Percentiles rank a stretch among this genome's conserved stretches.
These are phyloP conservation scores for Trachelus tabidus DNA, from an alignment of 2,888 invertebrate species.

Conservation along the genomic window DNA sequence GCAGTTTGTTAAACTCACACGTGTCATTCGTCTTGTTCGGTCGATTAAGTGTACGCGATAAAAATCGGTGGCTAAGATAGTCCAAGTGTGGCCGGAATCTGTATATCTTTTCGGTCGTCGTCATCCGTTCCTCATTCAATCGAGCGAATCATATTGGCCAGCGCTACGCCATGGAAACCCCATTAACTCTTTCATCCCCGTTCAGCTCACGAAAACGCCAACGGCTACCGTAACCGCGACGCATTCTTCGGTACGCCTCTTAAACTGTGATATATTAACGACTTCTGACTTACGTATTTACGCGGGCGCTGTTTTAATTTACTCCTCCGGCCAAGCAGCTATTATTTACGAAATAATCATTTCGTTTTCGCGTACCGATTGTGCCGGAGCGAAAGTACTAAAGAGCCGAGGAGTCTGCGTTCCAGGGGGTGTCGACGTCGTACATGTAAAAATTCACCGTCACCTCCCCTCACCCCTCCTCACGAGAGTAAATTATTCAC, in stretches of 20 bases:
- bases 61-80: background rate
- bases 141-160: background rate
- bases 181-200: background rate
- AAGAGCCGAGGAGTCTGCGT: conserved; percentile 18
- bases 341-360: conserved; percentile 32
- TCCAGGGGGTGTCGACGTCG: conserved; percentile 11
- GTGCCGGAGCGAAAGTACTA: conserved; percentile 22
- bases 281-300: conserved; percentile 24
- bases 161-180: background rate
- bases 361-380: conserved; percentile 24
- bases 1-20: background rate
- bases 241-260: conserved; percentile 3
- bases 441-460: background rate
- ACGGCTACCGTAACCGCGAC: background rate
- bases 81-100: background rate
- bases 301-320: conserved; percentile 29
- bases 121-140: background rate
- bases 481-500: background rate
- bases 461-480: background rate
- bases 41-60: background rate
- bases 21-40: background rate
- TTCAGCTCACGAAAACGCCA: background rate
- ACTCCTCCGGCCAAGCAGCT: conserved; percentile 24
- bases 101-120: background rate
- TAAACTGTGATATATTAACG: conserved; percentile 27